These are phyloP conservation scores for Cerastoderma edule DNA, from an alignment of 2,888 invertebrate species.

Conservation along the genomic window DNA sequence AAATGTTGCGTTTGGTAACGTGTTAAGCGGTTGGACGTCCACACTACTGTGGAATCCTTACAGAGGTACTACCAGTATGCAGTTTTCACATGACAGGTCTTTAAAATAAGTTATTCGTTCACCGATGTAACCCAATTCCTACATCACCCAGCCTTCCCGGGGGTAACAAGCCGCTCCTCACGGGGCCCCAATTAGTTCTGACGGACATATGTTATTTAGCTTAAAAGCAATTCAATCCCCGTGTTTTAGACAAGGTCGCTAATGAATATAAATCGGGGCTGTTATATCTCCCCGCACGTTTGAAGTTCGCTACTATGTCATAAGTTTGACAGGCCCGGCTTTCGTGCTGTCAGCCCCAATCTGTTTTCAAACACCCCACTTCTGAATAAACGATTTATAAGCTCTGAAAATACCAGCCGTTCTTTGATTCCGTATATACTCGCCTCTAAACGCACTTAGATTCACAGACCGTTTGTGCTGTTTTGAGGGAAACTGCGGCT, in stretches of 20 bases:
- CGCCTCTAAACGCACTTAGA: slow-evolving; percentile 45
- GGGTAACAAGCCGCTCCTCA: slow-evolving; percentile 1
- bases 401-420: slow-evolving; percentile 32
- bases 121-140: slow-evolving; percentile 2
- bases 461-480: slow-evolving; percentile 9
- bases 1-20: too few species aligned
- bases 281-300: slow-evolving; percentile 34
- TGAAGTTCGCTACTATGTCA: slow-evolving; percentile 56
- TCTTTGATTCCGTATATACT: slow-evolving; percentile 48
- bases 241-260: too few species aligned
- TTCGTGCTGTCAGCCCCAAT: slow-evolving; percentile 56
- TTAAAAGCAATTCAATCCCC: too few species aligned
- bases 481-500: slow-evolving; percentile 13
- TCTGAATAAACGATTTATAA: slow-evolving; percentile 59
- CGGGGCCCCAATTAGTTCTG: slow-evolving; percentile 38
- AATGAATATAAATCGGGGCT: slow-evolving; percentile 30
- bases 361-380: slow-evolving; percentile 59
- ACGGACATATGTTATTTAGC: slow-evolving; percentile 52
- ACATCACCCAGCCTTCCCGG: neutral
- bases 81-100: neutral
- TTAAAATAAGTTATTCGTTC: slow-evolving; percentile 4
- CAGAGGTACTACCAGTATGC: too few species aligned
- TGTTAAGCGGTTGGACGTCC: too few species aligned
- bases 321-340: slow-evolving; percentile 54
- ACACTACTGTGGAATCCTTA: too few species aligned